Base-by-base conservation (phyloP, 2,797 vertebrate genomes). In the Ctenopoma multispine region DNA sequence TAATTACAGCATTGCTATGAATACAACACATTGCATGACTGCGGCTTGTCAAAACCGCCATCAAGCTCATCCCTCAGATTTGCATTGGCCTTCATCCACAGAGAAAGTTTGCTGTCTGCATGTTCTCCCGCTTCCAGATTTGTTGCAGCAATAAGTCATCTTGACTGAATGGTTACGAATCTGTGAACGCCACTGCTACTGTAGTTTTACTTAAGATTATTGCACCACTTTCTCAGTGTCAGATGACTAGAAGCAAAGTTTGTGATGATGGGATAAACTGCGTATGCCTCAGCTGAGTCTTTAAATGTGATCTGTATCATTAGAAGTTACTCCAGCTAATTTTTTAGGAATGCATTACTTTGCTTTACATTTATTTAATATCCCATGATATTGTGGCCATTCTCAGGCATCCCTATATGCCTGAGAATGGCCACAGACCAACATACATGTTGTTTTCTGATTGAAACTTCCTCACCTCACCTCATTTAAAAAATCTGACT, bases 61-160 rank as follows among this genome's bases (percentile, higher is more conserved):
- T 44, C 47, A 62, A 43, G 49, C 38, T 34, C 53, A 63, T 70
- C 20, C 40, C 21, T 63, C 48, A 63, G 20, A 53, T 43, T 60
- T 29, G 36, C 66, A 20, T 47, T 54, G 40, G 67, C 49, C 72
- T 77, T 69, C 40, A 23, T 21, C 40, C 64, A 49, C 34, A 21
- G 27, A 63, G 53, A 69, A 59, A 74, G 55, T 58, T 69, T 34
- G 57, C 58, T 3, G 4, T 77, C 54, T 64, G 58, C 63, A 62
- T 17, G 23, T 62, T 57, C 31, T 80, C 76, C 79, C 64, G 82
- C 34, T 78, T 89, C 47, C 72, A 81, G 41, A 43, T 15, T 24
- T 0, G 34, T 49, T 29, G 40, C 59, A 21, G 50, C 50, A 61
- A 65, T 82, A 67, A 64, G 14, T 85, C 62, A 75, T 58, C 68